Evolutionary conservation across 2,113 vertebrate species (phyloP), one percentile per base, ranked within the genome.

Genomic region (Edolisoma coerulescens): DNA sequence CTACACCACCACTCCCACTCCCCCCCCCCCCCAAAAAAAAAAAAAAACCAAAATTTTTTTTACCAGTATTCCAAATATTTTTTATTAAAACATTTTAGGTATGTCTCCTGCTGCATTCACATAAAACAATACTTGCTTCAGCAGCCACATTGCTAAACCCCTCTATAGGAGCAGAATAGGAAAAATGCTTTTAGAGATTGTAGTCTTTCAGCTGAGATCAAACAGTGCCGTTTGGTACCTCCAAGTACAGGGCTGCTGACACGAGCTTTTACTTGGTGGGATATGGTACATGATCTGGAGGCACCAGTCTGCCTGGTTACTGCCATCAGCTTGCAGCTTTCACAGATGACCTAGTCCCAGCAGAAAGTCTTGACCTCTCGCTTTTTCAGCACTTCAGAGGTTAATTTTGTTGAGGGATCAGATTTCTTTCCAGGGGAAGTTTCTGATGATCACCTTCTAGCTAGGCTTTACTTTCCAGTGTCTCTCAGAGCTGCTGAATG

Each of bases 351-450:
- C 97, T 79, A 86, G 78, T 93, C 92, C 87, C 75, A 68, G 94
- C 96, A 50, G 81, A 83, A 63, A 44, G 95, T 56, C 90, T 90
- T 97, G 97, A 98, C 97, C 97, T 96, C 96, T 86, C 32, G 2
- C 71, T 96, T 91, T 73, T 95, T 77, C 97, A 90, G 98, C 97
- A 97, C 97, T 98, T 97, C 80, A 97, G 97, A 97, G 98, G 98
- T 98, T 98, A 98, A 98, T 98, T 98, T 95, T 94, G 85, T 96
- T 90, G 94, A 96, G 91, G 97, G 97, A 98, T 98, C 98, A 67
- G 93, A 96, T 98, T 98, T 98, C 98, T 96, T 97, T 96, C 70
- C 84, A 73, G 96, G 95, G 96, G 97, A 97, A 94, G 96, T 96
- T 95, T 97, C 96, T 87, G 96, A 97, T 95, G 97, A 98, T 96